Evolutionary conservation across 2,113 vertebrate species (phyloP).

Genomic region (Scomber colias): DNA sequence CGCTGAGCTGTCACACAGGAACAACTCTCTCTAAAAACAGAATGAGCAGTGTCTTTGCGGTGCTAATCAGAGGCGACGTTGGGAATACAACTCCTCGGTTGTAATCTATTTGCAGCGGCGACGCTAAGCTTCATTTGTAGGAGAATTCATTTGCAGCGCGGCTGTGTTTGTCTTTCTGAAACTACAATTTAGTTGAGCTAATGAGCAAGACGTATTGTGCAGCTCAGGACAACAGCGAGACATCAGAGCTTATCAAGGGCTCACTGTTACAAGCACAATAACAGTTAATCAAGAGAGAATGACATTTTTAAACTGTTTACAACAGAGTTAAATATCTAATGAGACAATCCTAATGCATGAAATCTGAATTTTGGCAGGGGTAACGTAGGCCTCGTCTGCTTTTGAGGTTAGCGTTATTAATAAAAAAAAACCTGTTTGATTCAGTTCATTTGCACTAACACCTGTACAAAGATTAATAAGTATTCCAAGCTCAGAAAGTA

Average conservation of each 20-base stretch:
- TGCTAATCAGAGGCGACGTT: slow-evolving; percentile 72
- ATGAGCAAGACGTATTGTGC: slow-evolving; percentile 60
- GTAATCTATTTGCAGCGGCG: slow-evolving; percentile 66
- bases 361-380: not conserved
- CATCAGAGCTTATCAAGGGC: slow-evolving; percentile 47
- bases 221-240: slow-evolving; percentile 61
- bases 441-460: not conserved
- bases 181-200: slow-evolving; percentile 60
- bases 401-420: not conserved
- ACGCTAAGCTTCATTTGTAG: slow-evolving; percentile 63
- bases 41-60: slow-evolving; percentile 22
- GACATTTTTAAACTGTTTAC: slow-evolving; percentile 15
- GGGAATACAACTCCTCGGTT: slow-evolving; percentile 67
- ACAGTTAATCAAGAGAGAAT: slow-evolving; percentile 25
- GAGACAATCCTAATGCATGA: slow-evolving; percentile 5
- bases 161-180: slow-evolving; percentile 64
- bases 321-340: slow-evolving; percentile 17
- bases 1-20: slow-evolving; percentile 58
- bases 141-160: slow-evolving; percentile 60
- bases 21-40: slow-evolving; percentile 65
- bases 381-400: not conserved
- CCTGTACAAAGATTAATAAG: not conserved
- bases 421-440: not conserved
- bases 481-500: not conserved
- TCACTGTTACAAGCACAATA: slow-evolving; percentile 39